phyloP scores from a whole-genome alignment of 30 jellyfish, hydroid and myxozoan species.

The Morbakka virulenta region DNA sequence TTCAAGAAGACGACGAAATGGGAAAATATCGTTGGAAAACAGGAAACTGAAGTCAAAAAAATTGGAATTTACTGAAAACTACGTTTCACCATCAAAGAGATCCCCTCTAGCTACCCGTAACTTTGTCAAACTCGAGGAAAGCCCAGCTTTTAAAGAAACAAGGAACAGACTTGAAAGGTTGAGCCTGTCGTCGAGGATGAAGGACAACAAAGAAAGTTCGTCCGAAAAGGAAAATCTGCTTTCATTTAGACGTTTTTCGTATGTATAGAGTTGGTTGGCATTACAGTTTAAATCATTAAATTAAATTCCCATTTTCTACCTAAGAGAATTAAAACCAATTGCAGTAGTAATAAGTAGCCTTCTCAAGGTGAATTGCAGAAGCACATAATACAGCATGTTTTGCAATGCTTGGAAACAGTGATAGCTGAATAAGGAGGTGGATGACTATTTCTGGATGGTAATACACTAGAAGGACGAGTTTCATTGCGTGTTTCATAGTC shows the following conservation, averaged over 20 bases:
- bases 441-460: no score
- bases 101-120: constrained; percentile 49
- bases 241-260: neutral
- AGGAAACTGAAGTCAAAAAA: neutral
- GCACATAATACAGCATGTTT: no score
- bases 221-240: neutral
- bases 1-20: constrained; percentile 41
- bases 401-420: no score
- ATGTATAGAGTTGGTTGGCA: neutral
- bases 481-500: no score
- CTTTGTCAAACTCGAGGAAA: constrained; percentile 17
- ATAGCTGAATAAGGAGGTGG: no score
- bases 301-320: no score
- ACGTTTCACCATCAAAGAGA: neutral
- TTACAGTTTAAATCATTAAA: no score
- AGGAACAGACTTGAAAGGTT: neutral
- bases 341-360: no score
- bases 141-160: constrained; percentile 2
- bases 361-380: no score
- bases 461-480: no score
- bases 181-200: no score
- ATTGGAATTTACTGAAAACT: neutral
- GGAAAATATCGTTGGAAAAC: constrained; percentile 1
- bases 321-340: no score
- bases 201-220: neutral